Base-by-base conservation (phyloP, 2,888 invertebrate species). In the Pomacea canaliculata region DNA sequence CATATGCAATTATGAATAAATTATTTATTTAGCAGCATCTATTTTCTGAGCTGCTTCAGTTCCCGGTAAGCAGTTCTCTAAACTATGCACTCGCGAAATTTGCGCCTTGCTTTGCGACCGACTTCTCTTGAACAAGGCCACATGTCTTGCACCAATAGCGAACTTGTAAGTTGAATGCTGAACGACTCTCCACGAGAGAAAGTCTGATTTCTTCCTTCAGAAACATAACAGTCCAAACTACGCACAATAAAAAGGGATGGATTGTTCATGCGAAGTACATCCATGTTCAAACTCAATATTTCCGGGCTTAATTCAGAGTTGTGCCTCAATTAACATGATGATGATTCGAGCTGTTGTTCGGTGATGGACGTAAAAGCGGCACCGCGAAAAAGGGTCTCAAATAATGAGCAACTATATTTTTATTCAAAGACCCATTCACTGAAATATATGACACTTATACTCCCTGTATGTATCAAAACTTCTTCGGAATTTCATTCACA, bases 401-500 rank as follows among this genome's bases (percentile, higher is more conserved):
- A 56, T 56, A 2, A 56, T 56, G 51, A 56, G 16, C 16, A 56
- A 8, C 51, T 13, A 56, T 56, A 56, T 56, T 56, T 56, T 56
- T 56, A 56, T 56, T 56, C 51, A 56, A 56, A 56, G 10, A 56
- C 51, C 16, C 51, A 13, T 56, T 56, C 51, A 56, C 51, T 56
- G 16, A 56, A 56, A 56, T 16, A 56, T 56, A 10, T 56, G 51
- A 16, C 51, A 63, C 59, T 13, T 59, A 62, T n/a, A 18, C 68
- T 49, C 16, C 46, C 62, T 69, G 63, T 19, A 37, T 37, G 59
- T 9, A 7, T 51, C 60, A 62, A 23, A 59, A 27, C 12, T 67
- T 16, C 8, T 19, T 23, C 67, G 62, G 23, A 19, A n/a, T 69
- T 74, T 63, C 74, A 74, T 68, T 74, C 74, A 68, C 60, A 67